Conservation (phyloP, 2,888 invertebrate genomes). For the Geotrupes spiniger region DNA sequence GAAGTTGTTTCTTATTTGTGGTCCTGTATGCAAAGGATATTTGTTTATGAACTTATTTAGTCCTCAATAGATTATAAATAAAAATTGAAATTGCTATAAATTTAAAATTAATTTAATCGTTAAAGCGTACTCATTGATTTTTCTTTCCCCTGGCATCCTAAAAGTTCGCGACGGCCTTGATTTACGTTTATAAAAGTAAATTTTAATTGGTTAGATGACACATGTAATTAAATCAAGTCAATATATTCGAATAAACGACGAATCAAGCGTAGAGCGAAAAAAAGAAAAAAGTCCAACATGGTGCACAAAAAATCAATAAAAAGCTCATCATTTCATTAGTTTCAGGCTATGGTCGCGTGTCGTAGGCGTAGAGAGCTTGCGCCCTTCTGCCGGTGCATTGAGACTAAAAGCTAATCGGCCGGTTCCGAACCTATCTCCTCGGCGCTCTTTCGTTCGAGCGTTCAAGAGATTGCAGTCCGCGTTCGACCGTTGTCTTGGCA, state of each 20-base stretch:
- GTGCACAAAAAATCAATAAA: conserved; percentile 19
- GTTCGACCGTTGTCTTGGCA: conserved; percentile 43
- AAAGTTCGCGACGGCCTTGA: too few species aligned
- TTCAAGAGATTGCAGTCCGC: conserved; percentile 39
- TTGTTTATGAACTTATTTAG: too few species aligned
- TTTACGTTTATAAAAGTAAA: too few species aligned
- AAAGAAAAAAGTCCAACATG: conserved; percentile 12
- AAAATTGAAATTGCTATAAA: too few species aligned
- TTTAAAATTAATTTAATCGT: too few species aligned
- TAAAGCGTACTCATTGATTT: too few species aligned
- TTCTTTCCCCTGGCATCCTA: too few species aligned
- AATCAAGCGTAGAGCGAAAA: conserved; percentile 18
- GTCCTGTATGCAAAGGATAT: too few species aligned
- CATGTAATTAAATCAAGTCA: neutral
- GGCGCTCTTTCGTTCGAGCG: conserved; percentile 30
- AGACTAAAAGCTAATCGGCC: conserved; percentile 36
- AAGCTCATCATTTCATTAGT: conserved; percentile 30
- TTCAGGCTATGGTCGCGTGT: conserved; percentile 39
- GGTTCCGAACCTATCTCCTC: conserved; percentile 34
- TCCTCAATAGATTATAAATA: too few species aligned
- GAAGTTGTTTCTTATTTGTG: too few species aligned
- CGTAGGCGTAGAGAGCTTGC: conserved; percentile 47
- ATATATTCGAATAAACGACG: conserved; percentile 7
- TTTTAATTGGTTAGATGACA: too few species aligned
- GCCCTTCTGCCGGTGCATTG: conserved; percentile 32